Evolutionary conservation across 2,797 vertebrate genomes (phyloP), one percentile per base, ranked within the genome.

Genomic region (Gorsachius magnificus): DNA sequence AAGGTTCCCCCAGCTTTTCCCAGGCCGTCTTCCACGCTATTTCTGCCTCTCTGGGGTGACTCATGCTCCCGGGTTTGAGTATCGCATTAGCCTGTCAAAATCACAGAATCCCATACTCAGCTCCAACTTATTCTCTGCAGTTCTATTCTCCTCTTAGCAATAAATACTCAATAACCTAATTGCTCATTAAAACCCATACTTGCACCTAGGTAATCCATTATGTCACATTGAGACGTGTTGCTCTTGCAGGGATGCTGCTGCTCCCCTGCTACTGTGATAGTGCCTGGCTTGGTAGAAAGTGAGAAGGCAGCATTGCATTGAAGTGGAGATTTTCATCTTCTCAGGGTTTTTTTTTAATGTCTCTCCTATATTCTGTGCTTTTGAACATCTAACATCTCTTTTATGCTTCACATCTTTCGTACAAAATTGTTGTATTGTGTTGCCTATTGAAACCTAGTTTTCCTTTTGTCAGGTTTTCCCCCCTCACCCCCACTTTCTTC

Each of bases 371-470:
- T 96, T 98, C 94, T 78, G 75, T 74, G 95, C 96, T 97, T 97
- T 97, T 98, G 97, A 98, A 98, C 97, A 97, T 98, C 98, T 98
- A 96, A 97, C 92, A 20, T 79, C 45, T 54, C 97, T 98, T 97
- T 98, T 77, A 97, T 96, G 97, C 90, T 66, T 98, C 97, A 97
- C 92, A 94, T 97, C 97, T 97, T 91, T 79, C 77, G 31, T 68
- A 84, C 45, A 60, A 97, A 97, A 97, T 97, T 97, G 97, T 97
- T 97, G 97, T 96, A 97, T 98, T 98, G 97, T 98, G 97, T 97
- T 97, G 96, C 96, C 95, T 93, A 60, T 87, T 38, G 85, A 97
- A 97, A 95, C 96, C 87, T 74, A 35, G 22, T 95, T 97, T 97
- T 96, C 94, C 94, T 97, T 98, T 97, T 97, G 97, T 98, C 94